These are phyloP conservation scores for Drosophila nigricruria DNA, from an alignment of 2,888 invertebrate species.

Conservation along the genomic window DNA sequence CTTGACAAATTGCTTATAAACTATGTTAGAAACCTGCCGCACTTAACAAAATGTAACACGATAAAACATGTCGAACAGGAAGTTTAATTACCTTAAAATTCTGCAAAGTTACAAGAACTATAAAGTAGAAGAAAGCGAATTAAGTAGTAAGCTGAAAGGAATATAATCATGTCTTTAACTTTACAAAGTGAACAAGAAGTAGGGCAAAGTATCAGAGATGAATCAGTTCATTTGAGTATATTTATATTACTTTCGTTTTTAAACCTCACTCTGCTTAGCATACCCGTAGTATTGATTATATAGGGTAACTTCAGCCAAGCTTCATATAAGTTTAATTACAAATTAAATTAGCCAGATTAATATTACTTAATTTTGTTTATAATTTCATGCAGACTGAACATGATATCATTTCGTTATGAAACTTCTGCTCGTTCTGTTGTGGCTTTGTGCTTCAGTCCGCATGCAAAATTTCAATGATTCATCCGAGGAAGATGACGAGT, in stretches of 20 bases:
- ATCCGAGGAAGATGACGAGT: neutral
- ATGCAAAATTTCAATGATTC: neutral
- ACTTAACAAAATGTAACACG: neutral
- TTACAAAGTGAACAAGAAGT: neutral
- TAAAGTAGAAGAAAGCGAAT: too few relatives aligned
- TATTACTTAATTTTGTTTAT: neutral
- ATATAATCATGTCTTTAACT: neutral
- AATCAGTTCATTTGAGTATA: neutral
- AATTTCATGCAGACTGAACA: neutral
- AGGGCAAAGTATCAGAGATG: neutral
- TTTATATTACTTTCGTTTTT: neutral
- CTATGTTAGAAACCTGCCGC: constrained; percentile 8
- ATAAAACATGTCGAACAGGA: neutral
- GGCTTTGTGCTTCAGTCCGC: neutral
- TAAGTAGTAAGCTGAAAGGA: neutral
- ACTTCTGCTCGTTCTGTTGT: constrained; percentile 9
- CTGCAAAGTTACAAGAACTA: neutral
- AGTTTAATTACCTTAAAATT: constrained; percentile 20
- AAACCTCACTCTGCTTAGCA: neutral
- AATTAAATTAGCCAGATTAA: constrained; percentile 16
- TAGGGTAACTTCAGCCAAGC: neutral
- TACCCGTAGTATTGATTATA: neutral
- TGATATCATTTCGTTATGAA: constrained; percentile 30
- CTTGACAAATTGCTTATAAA: constrained; percentile 50
- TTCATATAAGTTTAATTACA: neutral